phyloP scores from a whole-genome alignment of 1,140 invertebrate genomes.

The Ceratina calcarata region DNA sequence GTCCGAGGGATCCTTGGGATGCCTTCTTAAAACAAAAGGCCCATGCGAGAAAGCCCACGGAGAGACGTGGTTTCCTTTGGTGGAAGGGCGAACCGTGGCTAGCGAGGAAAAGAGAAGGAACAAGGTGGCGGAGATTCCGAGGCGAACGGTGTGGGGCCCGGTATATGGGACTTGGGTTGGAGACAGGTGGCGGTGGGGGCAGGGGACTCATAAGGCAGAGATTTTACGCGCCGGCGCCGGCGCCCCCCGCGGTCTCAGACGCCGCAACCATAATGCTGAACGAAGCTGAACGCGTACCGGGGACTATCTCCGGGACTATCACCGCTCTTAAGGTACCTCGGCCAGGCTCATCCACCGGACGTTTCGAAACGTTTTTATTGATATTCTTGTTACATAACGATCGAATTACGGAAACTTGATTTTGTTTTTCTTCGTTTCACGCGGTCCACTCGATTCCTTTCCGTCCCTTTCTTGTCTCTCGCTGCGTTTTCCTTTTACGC shows the following conservation, averaged over 20 bases:
- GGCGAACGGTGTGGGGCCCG: constrained; percentile 51
- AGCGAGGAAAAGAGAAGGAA: constrained; percentile 5
- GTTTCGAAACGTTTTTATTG: constrained; percentile 57
- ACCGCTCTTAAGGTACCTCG: constrained; percentile 59
- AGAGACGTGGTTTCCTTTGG: constrained; percentile 45
- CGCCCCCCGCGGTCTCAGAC: constrained; percentile 81
- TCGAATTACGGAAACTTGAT: constrained; percentile 32
- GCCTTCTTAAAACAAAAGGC: constrained; percentile 78
- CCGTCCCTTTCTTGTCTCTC: not conserved
- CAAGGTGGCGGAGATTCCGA: constrained; percentile 51
- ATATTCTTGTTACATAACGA: constrained; percentile 59
- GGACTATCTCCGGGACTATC: constrained; percentile 58
- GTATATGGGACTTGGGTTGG: constrained; percentile 22
- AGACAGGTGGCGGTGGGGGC: constrained; percentile 24
- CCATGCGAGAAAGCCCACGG: constrained; percentile 65
- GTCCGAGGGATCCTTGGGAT: constrained; percentile 67
- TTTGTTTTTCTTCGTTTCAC: not conserved
- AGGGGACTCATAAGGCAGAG: constrained; percentile 75
- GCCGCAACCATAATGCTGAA: constrained; percentile 76
- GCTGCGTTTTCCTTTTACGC: not conserved
- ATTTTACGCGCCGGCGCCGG: constrained; percentile 80
- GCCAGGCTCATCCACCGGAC: constrained; percentile 17
- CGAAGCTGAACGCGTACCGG: constrained; percentile 54
- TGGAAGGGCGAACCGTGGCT: constrained; percentile 22
- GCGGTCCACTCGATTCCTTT: not conserved